Evolutionary conservation across 2,888 invertebrate genomes (phyloP), one percentile per base, ranked within the genome.

Genomic region (Xestia rhomboidea): DNA sequence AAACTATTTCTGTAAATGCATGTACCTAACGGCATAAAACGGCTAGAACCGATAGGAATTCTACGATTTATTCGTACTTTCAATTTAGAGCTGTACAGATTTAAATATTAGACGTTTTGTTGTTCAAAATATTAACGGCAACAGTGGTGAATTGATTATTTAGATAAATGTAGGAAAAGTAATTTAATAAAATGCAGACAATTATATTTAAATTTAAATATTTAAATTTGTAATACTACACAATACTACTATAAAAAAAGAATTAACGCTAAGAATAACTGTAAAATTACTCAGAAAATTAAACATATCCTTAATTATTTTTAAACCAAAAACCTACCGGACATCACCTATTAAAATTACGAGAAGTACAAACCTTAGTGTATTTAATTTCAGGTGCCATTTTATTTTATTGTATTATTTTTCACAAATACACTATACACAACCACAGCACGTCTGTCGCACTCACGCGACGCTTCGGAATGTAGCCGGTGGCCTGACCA

Each of bases 331-430:
- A 2, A 60, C 5, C 54, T 54, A 13, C n/a, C 54, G 54, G 54
- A 27, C 6, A 54, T 63, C 38, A 41, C 15, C 15, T 18, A n/a
- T 15, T 64, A 64, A 64, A 64, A 64, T n/a, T 41, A n/a, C n/a
- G 7, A 15, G 10, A 34, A 15, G 11, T 41, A 70, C 77, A 57
- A 72, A 78, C 78, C 81, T 81, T 81, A 24, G 78, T 78, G 27
- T 79, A 79, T 79, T 77, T 83, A 68, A 79, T 64, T 78, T 68
- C 11, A 41, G 79, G 79, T 10, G 83, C 77, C 79, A 79, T 79
- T 77, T 68, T 79, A 18, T 41, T 44, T 64, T 46, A 15, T 34
- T 7, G 3, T 46, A 15, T 27, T 7, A 6, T n/a, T n/a, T 27
- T 13, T n/a, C 27, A 62, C 18, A 30, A 60, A 68, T n/a, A 30